Conservation (phyloP, 2,888 invertebrate genomes). For the Antheraea assamensis region DNA sequence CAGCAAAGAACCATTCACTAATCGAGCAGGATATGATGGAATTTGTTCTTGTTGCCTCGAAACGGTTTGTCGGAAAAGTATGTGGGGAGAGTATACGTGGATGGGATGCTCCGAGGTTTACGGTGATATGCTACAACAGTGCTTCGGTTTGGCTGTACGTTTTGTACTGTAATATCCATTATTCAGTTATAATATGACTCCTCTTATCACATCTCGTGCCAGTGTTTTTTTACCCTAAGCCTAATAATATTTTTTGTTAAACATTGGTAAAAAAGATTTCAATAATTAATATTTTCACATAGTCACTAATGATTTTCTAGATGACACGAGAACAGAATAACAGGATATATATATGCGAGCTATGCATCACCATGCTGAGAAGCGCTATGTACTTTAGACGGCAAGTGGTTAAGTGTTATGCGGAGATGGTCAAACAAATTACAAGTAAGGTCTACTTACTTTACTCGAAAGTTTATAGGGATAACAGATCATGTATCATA, state of each 20-base stretch:
- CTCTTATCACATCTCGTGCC: too few species aligned
- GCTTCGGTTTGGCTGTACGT: constrained; percentile 41
- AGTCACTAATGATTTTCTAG: constrained; percentile 22
- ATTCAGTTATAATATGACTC: neutral
- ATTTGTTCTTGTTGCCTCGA: constrained; percentile 40
- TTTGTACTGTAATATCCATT: neutral
- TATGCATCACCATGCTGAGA: constrained; percentile 37
- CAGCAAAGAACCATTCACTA: neutral
- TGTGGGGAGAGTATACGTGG: constrained; percentile 35
- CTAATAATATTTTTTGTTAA: too few species aligned
- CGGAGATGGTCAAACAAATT: neutral
- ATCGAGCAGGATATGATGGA: neutral
- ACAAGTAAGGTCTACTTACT: constrained; percentile 1
- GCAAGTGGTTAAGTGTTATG: constrained; percentile 27
- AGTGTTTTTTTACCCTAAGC: too few species aligned
- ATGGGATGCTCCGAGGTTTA: constrained; percentile 37
- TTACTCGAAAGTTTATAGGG: neutral
- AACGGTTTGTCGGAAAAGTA: constrained; percentile 31
- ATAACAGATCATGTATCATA: too few species aligned
- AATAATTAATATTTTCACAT: too few species aligned
- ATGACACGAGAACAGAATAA: constrained; percentile 20
- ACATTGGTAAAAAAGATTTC: too few species aligned
- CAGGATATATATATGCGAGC: constrained; percentile 34
- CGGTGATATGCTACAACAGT: constrained; percentile 39
- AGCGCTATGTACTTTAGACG: constrained; percentile 33